Conservation (phyloP, 2,888 invertebrate species). For the Erebia palarica region DNA sequence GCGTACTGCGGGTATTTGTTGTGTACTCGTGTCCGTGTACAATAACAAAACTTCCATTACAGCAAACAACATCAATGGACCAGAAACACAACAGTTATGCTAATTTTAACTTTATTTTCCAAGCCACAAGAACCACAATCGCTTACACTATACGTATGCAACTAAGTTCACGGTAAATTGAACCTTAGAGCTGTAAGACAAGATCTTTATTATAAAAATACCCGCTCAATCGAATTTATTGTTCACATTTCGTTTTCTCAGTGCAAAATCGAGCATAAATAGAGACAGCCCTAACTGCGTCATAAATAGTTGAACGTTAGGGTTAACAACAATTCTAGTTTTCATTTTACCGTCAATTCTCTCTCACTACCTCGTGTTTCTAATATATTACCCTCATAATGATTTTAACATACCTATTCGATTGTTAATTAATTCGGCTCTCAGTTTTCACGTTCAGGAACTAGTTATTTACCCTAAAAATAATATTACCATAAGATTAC, state of each 20-base stretch:
- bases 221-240: background rate
- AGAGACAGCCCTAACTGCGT: slow-evolving; percentile 27
- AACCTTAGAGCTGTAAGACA: background rate
- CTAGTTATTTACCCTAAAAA: no score
- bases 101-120: slow-evolving; percentile 1
- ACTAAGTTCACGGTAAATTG: background rate
- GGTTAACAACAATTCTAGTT: slow-evolving; percentile 15
- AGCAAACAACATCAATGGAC: slow-evolving; percentile 1
- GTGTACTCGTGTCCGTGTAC: background rate
- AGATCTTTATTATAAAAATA: background rate
- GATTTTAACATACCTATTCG: no score
- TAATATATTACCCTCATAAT: no score
- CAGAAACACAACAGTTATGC: background rate
- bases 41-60: slow-evolving; percentile 10
- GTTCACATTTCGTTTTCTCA: slow-evolving; percentile 7
- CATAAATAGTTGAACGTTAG: slow-evolving; percentile 32
- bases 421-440: no score
- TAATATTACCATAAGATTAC: no score
- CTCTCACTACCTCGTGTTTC: background rate
- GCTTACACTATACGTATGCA: background rate
- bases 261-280: slow-evolving; percentile 28
- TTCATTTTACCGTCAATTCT: background rate
- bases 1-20: background rate
- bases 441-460: no score
- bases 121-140: background rate